These are phyloP conservation scores for Thymelicus acteon DNA, from an alignment of 2,888 invertebrate species.

Conservation along the genomic window DNA sequence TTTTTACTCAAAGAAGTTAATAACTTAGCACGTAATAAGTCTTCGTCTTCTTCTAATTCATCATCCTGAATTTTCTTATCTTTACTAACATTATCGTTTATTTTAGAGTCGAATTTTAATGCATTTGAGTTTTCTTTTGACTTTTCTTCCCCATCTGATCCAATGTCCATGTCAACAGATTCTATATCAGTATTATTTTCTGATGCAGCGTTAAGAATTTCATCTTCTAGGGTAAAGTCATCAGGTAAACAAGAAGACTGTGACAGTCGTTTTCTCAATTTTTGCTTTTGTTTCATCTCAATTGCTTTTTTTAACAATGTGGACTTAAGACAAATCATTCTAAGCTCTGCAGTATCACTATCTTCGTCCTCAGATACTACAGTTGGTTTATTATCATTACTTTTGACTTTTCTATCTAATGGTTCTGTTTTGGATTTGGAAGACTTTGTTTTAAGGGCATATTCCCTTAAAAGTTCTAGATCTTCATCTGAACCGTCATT, in stretches of 20 bases:
- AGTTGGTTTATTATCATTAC: constrained; percentile 46
- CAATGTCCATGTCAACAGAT: constrained; percentile 82
- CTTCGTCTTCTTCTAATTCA: constrained; percentile 85
- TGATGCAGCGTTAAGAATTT: constrained; percentile 49
- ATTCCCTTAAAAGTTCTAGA: constrained; percentile 71
- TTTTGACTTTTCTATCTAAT: constrained; percentile 39
- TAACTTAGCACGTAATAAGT: constrained; percentile 84
- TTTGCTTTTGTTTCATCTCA: constrained; percentile 81
- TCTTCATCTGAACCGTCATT: constrained; percentile 76
- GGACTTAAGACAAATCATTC: constrained; percentile 88
- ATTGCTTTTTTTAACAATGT: constrained; percentile 87
- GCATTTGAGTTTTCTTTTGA: constrained; percentile 51
- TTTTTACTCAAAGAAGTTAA: constrained; percentile 86
- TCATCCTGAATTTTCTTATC: constrained; percentile 49
- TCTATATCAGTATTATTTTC: constrained; percentile 79
- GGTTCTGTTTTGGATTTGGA: constrained; percentile 52
- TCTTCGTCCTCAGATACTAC: constrained; percentile 79
- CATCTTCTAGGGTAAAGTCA: constrained; percentile 54
- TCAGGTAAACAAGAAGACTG: constrained; percentile 65
- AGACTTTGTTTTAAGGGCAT: constrained; percentile 76
- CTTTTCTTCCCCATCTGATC: constrained; percentile 74
- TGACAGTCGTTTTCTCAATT: constrained; percentile 66
- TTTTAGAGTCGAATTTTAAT: constrained; percentile 10
- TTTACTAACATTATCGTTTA: constrained; percentile 11
- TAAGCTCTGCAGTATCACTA: constrained; percentile 85